These are phyloP conservation scores for Ambastaia sidthimunki DNA, from an alignment of 2,797 vertebrate genomes.

Conservation along the genomic window DNA sequence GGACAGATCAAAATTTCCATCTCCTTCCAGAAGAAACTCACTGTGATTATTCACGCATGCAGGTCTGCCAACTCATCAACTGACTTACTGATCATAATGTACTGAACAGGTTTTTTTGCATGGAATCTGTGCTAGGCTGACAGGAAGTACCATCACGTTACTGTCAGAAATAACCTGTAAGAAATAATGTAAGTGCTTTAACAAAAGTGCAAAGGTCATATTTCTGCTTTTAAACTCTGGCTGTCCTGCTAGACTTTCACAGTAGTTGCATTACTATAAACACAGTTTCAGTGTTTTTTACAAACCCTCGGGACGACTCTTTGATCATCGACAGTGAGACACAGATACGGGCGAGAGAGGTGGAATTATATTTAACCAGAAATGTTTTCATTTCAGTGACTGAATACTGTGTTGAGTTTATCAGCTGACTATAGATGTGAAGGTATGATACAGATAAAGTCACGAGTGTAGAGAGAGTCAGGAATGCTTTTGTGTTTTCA, in stretches of 20 bases:
- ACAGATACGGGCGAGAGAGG: background rate
- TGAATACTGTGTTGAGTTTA: background rate
- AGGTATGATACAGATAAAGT: background rate
- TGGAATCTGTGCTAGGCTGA: background rate
- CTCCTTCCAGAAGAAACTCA: conserved; percentile 82
- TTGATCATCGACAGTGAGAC: background rate
- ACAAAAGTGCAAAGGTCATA: background rate
- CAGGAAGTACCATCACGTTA: background rate
- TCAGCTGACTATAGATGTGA: background rate
- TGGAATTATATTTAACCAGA: background rate
- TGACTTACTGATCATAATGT: background rate
- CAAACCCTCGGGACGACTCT: background rate
- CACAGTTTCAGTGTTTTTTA: background rate
- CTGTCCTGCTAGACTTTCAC: background rate
- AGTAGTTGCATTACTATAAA: background rate
- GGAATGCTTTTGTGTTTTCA: conserved; percentile 59
- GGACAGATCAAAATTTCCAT: conserved; percentile 82
- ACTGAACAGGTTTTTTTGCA: background rate
- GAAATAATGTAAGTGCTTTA: background rate
- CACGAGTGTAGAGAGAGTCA: no score
- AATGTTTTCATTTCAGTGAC: background rate
- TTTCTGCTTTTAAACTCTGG: background rate
- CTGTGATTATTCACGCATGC: conserved; percentile 83
- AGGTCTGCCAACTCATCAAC: conserved; percentile 70
- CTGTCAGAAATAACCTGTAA: no score